A percentile compares a stretch with the other conserved stretches of the same genome.
Conservation (phyloP, 2,113 vertebrate genomes). For the Neolamprologus fasciatus region DNA sequence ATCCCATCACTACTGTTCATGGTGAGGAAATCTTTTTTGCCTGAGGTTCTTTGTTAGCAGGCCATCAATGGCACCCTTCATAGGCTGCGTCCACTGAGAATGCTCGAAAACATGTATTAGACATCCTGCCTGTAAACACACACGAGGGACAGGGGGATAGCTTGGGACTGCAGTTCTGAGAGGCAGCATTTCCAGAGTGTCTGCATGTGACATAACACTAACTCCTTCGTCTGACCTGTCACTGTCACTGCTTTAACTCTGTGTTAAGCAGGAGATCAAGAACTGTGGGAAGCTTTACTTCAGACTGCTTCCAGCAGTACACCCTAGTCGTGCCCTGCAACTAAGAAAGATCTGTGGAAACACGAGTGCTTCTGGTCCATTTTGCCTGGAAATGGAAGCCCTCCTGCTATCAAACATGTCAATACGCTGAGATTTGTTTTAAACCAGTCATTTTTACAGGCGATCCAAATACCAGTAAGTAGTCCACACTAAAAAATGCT, state of each 20-base stretch:
- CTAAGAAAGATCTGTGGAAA: background rate
- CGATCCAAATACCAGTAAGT: background rate
- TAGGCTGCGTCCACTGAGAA: background rate
- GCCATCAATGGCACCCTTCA: background rate
- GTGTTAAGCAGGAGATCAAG: background rate
- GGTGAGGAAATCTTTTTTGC: background rate
- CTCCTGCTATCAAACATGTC: background rate
- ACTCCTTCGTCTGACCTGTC: background rate
- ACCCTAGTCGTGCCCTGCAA: background rate
- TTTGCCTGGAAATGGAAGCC: background rate
- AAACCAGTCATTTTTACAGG: background rate
- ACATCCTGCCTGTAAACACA: background rate
- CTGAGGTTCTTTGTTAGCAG: background rate
- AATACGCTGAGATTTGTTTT: background rate
- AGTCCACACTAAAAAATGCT: background rate
- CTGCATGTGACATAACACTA: background rate
- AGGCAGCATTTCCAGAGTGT: background rate
- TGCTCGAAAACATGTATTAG: background rate
- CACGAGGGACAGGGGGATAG: background rate
- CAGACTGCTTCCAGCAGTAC: background rate
- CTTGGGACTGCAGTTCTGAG: background rate
- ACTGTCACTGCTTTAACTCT: background rate
- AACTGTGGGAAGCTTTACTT: background rate
- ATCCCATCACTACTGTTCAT: background rate
- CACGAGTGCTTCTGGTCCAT: background rate